A percentile compares a stretch with the other conserved stretches of the same genome.
Evolutionary conservation across 2,113 vertebrate genomes (phyloP).

Genomic region (Mungos mungo): DNA sequence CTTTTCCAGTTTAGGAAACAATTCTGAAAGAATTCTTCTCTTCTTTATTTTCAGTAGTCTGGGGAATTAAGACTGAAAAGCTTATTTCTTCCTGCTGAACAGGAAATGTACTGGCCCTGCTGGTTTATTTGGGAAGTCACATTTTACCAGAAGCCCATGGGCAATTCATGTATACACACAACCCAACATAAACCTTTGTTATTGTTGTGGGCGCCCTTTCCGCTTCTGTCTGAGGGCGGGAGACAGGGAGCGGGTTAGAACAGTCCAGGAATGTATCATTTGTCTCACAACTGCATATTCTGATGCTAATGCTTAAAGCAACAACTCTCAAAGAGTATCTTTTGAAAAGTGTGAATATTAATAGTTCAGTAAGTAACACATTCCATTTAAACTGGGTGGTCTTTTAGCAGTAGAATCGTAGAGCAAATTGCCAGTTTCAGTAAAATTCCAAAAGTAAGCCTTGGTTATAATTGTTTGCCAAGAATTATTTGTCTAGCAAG

Average conservation of each 20-base stretch:
- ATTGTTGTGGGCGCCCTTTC: not conserved
- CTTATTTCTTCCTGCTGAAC: slow-evolving; percentile 25
- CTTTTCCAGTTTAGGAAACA: not conserved
- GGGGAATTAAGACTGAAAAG: not conserved
- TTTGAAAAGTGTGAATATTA: slow-evolving; percentile 49
- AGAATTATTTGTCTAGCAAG: slow-evolving; percentile 58
- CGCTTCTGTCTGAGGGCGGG: not conserved
- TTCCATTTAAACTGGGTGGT: slow-evolving; percentile 59
- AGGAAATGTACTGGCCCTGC: not conserved
- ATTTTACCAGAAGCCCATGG: not conserved
- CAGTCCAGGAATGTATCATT: not conserved
- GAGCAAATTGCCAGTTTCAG: slow-evolving; percentile 6
- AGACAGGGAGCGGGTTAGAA: not conserved
- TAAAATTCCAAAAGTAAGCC: slow-evolving; percentile 33
- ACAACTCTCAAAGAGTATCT: not conserved
- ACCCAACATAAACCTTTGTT: not conserved
- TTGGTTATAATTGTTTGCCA: slow-evolving; percentile 51
- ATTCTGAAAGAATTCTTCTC: not conserved
- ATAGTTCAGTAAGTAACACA: slow-evolving; percentile 13
- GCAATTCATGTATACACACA: not conserved
- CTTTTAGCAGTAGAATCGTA: slow-evolving; percentile 18
- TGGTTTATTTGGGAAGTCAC: not conserved
- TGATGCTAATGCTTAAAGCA: not conserved
- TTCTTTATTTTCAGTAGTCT: not conserved
- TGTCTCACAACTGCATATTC: not conserved